Conservation (phyloP, 1,140 invertebrate species). For the Sycophila sp. region DNA sequence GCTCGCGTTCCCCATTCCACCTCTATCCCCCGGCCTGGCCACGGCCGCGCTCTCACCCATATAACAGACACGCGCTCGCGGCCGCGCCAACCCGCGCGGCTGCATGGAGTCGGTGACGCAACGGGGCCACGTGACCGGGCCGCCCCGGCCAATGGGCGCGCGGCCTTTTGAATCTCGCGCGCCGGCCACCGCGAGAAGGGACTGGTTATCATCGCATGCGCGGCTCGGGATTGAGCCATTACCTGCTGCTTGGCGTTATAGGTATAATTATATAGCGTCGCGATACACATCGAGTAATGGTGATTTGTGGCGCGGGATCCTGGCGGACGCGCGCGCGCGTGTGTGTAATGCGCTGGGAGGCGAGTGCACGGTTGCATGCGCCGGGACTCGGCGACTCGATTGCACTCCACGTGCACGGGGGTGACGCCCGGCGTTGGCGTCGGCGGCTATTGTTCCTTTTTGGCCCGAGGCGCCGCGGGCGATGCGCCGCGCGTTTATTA, state of each 20-base stretch:
- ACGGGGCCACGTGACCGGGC: slow-evolving; percentile 44
- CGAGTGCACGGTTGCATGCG: not conserved
- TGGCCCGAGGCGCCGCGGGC: too few relatives aligned
- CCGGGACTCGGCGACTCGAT: slow-evolving; percentile 38
- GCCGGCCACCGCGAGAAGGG: slow-evolving; percentile 20
- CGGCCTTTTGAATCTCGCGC: slow-evolving; percentile 54
- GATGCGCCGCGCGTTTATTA: too few relatives aligned
- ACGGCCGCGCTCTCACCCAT: too few relatives aligned
- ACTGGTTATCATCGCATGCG: slow-evolving; percentile 60
- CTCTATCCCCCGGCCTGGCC: not conserved
- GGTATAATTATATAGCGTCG: slow-evolving; percentile 65
- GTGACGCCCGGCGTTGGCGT: not conserved
- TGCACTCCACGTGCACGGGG: slow-evolving; percentile 41
- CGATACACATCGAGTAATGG: slow-evolving; percentile 67
- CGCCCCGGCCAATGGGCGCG: slow-evolving; percentile 35
- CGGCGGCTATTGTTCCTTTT: too few relatives aligned
- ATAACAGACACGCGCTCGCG: not conserved
- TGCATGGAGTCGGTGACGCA: slow-evolving; percentile 39
- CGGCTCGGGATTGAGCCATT: slow-evolving; percentile 66
- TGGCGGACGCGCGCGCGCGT: not conserved
- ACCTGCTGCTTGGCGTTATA: slow-evolving; percentile 64
- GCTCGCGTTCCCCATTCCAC: slow-evolving; percentile 4
- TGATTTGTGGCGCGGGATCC: slow-evolving; percentile 59
- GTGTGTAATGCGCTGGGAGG: too few relatives aligned
- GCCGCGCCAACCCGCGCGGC: not conserved